Conservation (phyloP, 2,113 vertebrate genomes). For the Catharus minimus region DNA sequence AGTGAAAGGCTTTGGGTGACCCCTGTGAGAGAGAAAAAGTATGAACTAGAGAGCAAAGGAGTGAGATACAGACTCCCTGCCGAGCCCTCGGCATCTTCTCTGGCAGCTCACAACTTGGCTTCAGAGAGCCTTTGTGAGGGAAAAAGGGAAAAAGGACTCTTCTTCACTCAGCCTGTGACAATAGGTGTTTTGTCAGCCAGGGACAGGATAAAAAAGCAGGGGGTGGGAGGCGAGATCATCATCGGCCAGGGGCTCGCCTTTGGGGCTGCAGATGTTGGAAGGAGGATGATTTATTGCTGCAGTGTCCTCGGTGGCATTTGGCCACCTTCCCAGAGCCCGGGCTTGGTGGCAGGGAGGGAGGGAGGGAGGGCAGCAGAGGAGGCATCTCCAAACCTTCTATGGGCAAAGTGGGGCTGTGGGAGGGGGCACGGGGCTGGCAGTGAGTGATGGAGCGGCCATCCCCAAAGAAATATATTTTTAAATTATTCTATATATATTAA, state of each 20-base stretch:
- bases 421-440: neutral
- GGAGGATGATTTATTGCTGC: slow-evolving; percentile 91
- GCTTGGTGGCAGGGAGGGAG: slow-evolving; percentile 66
- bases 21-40: slow-evolving; percentile 87
- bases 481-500: neutral
- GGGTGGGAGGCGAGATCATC: slow-evolving; percentile 78
- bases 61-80: slow-evolving; percentile 81
- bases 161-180: slow-evolving; percentile 90
- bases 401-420: slow-evolving; percentile 67
- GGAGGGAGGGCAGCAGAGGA: slow-evolving; percentile 67
- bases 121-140: slow-evolving; percentile 89
- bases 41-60: slow-evolving; percentile 76
- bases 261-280: slow-evolving; percentile 89
- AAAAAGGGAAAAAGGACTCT: slow-evolving; percentile 86
- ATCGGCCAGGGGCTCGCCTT: slow-evolving; percentile 81
- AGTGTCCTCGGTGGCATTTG: slow-evolving; percentile 91
- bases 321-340: slow-evolving; percentile 88
- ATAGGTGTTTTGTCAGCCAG: slow-evolving; percentile 90
- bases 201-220: slow-evolving; percentile 75
- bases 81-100: slow-evolving; percentile 84
- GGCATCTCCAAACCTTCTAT: slow-evolving; percentile 82
- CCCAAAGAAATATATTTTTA: accelerated
- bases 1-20: slow-evolving; percentile 92
- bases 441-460: accelerated
- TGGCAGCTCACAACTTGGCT: slow-evolving; percentile 88